These are phyloP conservation scores for Homarus gammarus DNA, from an alignment of 2,888 invertebrate species.

Conservation along the genomic window DNA sequence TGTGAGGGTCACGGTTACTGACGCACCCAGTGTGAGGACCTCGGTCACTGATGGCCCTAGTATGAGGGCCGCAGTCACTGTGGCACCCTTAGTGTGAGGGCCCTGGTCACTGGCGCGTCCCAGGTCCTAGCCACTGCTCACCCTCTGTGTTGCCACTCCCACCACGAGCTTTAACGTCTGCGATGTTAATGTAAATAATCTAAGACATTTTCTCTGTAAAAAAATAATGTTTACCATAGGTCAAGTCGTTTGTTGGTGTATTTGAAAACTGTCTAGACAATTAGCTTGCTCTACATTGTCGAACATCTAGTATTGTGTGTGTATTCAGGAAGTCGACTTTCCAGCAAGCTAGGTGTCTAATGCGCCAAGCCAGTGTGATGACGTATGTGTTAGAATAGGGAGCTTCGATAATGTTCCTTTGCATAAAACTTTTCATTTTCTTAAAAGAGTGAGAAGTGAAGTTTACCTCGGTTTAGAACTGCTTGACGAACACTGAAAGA, in stretches of 20 bases:
- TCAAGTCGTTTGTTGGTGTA: slow-evolving; percentile 65
- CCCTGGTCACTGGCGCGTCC: background rate
- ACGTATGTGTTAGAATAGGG: slow-evolving; percentile 50
- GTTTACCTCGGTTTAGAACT: slow-evolving; percentile 37
- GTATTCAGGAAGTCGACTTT: slow-evolving; percentile 48
- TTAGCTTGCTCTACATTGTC: slow-evolving; percentile 45
- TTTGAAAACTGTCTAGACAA: slow-evolving; percentile 59
- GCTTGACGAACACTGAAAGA: slow-evolving; percentile 28
- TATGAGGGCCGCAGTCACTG: too few relatives aligned
- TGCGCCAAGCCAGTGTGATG: slow-evolving; percentile 60
- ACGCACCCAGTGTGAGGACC: background rate
- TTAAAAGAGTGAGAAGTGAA: slow-evolving; percentile 33
- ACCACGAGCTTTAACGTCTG: slow-evolving; percentile 72
- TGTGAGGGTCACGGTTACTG: too few relatives aligned
- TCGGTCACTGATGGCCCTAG: background rate
- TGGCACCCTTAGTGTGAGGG: background rate
- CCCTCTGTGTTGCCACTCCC: slow-evolving; percentile 41
- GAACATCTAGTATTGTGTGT: slow-evolving; percentile 31
- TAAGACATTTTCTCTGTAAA: slow-evolving; percentile 49
- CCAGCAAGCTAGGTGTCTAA: slow-evolving; percentile 55
- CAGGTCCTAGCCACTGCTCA: slow-evolving; percentile 46
- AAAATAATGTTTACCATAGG: slow-evolving; percentile 46
- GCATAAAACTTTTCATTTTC: slow-evolving; percentile 35
- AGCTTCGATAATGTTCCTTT: slow-evolving; percentile 48
- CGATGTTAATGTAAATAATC: slow-evolving; percentile 69